These are phyloP conservation scores for Macropus fuliginosus DNA, from an alignment of 2,797 vertebrate genomes.

Conservation along the genomic window DNA sequence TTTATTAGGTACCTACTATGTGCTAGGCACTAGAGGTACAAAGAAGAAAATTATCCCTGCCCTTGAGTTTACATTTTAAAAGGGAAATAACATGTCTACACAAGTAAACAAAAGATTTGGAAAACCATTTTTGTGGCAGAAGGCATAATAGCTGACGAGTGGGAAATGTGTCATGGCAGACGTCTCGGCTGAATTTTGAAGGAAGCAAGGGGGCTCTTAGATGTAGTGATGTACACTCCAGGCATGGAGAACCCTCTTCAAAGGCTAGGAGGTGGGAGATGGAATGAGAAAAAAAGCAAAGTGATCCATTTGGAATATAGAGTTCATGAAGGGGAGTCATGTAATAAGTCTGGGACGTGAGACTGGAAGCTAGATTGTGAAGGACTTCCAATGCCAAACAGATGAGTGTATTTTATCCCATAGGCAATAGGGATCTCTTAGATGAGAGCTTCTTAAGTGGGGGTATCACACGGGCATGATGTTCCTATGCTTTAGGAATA, in stretches of 20 bases:
- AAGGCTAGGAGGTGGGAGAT: not conserved
- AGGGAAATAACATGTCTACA: not conserved
- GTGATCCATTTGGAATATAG: not conserved
- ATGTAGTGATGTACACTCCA: not conserved
- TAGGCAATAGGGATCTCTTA: not conserved
- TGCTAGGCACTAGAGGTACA: not conserved
- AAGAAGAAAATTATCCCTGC: not conserved
- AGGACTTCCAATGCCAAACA: not conserved
- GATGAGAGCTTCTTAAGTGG: not conserved
- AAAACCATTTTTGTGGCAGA: not conserved
- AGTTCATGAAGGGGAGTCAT: not conserved
- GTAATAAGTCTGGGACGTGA: not conserved
- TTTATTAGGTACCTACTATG: not conserved
- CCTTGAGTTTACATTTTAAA: not conserved
- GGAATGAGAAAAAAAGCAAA: not conserved
- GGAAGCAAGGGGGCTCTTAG: not conserved
- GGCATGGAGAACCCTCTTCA: not conserved
- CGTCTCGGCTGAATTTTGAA: not conserved
- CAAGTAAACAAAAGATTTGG: not conserved
- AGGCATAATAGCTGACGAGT: not conserved
- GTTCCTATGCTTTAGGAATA: not conserved
- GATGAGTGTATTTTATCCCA: not conserved
- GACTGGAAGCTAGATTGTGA: not conserved
- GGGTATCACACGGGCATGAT: too few relatives aligned
- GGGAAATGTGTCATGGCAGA: not conserved